Evolutionary conservation across 1,140 invertebrate species (phyloP).

Genomic region (Microvelia longipes): DNA sequence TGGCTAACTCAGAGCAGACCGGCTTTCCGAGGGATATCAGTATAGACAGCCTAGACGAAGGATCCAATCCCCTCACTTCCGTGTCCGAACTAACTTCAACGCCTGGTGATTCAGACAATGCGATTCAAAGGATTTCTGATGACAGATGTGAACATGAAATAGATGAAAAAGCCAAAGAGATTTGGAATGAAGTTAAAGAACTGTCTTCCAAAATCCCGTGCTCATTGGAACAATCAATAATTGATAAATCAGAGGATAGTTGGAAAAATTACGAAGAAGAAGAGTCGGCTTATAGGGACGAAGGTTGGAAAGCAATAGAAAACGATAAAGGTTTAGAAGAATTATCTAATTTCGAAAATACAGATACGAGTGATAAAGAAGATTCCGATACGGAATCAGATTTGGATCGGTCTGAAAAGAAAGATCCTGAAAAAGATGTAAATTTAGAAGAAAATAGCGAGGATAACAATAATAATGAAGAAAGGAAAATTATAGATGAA

Average conservation of each 20-base stretch:
- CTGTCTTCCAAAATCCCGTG: neutral
- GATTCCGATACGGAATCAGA: no score
- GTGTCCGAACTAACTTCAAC: neutral
- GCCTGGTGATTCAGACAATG: neutral
- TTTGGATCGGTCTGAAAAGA: neutral
- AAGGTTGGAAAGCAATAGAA: neutral
- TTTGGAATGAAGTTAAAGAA: neutral
- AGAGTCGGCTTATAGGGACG: neutral
- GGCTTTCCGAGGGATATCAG: neutral
- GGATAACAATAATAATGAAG: constrained; percentile 23
- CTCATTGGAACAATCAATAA: neutral
- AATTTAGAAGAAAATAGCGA: neutral
- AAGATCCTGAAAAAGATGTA: neutral
- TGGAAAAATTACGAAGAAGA: neutral
- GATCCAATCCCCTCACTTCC: neutral
- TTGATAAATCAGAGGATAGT: neutral
- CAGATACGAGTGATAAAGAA: no score
- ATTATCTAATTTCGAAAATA: no score
- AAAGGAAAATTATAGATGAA: neutral
- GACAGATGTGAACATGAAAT: neutral
- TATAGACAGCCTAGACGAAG: neutral
- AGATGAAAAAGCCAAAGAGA: neutral
- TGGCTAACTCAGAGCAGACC: constrained; percentile 20
- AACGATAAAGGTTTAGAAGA: neutral
- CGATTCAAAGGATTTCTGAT: neutral